A percentile compares a stretch with the other conserved stretches of the same genome.
These are phyloP conservation scores for Rachycentron canadum DNA, from an alignment of 2,797 vertebrate species.

Conservation along the genomic window DNA sequence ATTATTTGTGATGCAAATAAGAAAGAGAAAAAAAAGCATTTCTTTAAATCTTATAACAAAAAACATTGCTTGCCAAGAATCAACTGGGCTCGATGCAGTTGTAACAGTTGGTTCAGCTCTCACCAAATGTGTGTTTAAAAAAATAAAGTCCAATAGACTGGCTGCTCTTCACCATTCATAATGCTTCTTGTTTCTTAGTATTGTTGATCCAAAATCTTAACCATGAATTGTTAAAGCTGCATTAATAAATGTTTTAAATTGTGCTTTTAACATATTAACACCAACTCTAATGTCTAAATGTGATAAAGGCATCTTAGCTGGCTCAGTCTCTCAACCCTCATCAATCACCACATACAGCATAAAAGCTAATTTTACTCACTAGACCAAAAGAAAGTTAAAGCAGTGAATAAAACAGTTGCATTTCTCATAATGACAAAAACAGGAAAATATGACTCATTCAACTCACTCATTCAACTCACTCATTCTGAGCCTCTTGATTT, in stretches of 20 bases:
- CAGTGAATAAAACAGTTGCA: background rate
- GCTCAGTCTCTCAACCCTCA: background rate
- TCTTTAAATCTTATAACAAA: conserved; percentile 33
- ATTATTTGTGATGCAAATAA: conserved; percentile 72
- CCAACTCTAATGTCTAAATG: background rate
- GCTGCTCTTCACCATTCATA: conserved; percentile 72
- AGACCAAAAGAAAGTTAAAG: background rate
- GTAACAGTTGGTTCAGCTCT: conserved; percentile 48
- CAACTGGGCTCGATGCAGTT: conserved; percentile 35
- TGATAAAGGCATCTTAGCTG: background rate
- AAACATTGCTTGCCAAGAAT: conserved; percentile 33
- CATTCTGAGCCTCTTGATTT: too few species aligned
- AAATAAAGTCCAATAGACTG: conserved; percentile 75
- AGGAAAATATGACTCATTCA: background rate
- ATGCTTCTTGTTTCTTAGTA: background rate
- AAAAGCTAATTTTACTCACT: background rate
- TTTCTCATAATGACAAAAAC: background rate
- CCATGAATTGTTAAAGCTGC: background rate
- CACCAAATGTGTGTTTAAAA: conserved; percentile 61
- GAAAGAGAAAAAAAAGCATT: conserved; percentile 28
- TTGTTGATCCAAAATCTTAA: background rate
- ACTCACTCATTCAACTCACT: too few species aligned
- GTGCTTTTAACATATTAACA: background rate
- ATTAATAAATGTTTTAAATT: background rate
- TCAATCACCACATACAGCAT: background rate